Evolutionary conservation across 2,797 vertebrate species (phyloP).

Genomic region (Alca torda): DNA sequence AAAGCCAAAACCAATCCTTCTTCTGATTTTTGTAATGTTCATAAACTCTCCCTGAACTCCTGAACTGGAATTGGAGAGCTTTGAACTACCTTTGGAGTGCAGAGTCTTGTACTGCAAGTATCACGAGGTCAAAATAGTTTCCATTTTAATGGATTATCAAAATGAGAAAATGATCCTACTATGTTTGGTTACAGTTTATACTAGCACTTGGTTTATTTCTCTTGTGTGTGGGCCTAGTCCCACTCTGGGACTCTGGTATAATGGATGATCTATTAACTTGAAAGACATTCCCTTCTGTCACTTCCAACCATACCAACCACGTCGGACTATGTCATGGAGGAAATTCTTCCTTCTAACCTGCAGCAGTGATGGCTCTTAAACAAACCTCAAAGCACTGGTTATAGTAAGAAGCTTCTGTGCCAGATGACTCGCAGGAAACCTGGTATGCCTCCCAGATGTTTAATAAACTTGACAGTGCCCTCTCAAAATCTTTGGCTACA

Average conservation of each 20-base stretch:
- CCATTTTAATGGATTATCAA: neutral
- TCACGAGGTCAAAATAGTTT: neutral
- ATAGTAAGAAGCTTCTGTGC: neutral
- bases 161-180: neutral
- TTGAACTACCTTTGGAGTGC: neutral
- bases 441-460: constrained; percentile 35
- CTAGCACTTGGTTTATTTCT: neutral
- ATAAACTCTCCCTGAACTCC: neutral
- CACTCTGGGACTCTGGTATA: neutral
- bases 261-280: neutral
- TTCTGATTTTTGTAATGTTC: neutral
- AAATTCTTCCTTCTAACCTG: neutral
- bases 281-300: neutral
- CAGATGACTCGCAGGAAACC: constrained; percentile 7
- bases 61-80: neutral
- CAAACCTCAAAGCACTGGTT: constrained; percentile 8
- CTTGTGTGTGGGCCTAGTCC: neutral
- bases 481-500: neutral
- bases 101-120: neutral
- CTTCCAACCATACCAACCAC: neutral
- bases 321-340: neutral
- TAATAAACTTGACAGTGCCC: neutral
- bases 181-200: neutral
- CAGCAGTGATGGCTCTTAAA: neutral
- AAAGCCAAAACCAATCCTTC: neutral